Base-by-base conservation (phyloP, 2,797 vertebrate genomes). In the Squalus acanthias region DNA sequence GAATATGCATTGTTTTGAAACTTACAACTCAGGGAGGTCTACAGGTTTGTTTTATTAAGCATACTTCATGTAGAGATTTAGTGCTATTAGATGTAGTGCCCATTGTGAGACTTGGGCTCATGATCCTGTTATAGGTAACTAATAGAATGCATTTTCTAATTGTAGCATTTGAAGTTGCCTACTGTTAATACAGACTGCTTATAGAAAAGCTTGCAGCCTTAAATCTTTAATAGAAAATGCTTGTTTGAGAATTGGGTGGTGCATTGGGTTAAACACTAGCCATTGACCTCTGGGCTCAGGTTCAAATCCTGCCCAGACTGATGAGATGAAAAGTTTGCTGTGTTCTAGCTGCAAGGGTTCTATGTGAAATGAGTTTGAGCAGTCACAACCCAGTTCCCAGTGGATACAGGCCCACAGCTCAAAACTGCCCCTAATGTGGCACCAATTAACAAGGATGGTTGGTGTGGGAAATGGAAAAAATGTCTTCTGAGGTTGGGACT, bases 11-110 rank as follows among this genome's bases (percentile, higher is more conserved):
- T 4, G 69, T 74, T 74, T 70, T 74, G 94, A 72, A 63, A 92
- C 60, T 65, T 69, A 53, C 69, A 70, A 72, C 69, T 76, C 46
- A 60, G 92, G 60, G 93, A 95, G 24, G 70, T 95, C n/a, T 57
- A 26, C 70, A 74, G 94, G 22, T 95, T 95, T 57, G 70, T 74
- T 95, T 76, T 20, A 76, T 74, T 57, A 33, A 33, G 26, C 24
- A n/a, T 95, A n/a, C 29, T 95, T 95, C 39, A 69, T 1, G n/a
- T 76, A 95, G 94, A 74, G 15, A 17, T 53, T 95, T 95, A 57
- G 70, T 74, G 94, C 69, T 74, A 74, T 12, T 57, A 95, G 94
- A 50, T 74, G 50, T 69, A 67, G 65, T 46, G n/a, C 67, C n/a
- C n/a, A 39, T 93, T 92, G 67, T 22, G 20, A 93, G 63, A 33